Conservation (phyloP, 2,113 vertebrate species). For the Pungitius pungitius region DNA sequence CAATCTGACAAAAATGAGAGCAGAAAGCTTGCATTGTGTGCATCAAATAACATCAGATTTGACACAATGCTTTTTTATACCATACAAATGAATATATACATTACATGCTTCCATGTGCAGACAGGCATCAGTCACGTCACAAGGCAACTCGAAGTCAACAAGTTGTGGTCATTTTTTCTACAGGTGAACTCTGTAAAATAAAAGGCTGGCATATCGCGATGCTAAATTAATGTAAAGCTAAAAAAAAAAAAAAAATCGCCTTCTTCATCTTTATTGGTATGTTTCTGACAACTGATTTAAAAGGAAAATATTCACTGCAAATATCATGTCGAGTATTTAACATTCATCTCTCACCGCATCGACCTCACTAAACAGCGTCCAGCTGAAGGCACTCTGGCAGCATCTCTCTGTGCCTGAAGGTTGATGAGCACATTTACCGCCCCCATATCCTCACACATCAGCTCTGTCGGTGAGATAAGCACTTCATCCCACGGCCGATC, state of each 20-base stretch:
- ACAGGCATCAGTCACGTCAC: not conserved
- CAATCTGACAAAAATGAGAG: not conserved
- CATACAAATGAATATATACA: not conserved
- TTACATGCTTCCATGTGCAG: not conserved
- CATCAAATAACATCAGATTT: not conserved
- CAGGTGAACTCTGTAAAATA: not conserved
- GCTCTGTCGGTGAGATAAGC: conserved; percentile 53
- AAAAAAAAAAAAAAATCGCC: not conserved
- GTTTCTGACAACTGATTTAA: not conserved
- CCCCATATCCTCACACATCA: conserved; percentile 49
- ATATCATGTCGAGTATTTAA: conserved; percentile 22
- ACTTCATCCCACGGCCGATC: conserved; percentile 36
- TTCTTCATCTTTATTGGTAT: conserved; percentile 3
- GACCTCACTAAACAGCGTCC: conserved; percentile 7
- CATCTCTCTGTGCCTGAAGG: conserved; percentile 38
- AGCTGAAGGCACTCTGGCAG: conserved; percentile 37
- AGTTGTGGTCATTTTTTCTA: not conserved
- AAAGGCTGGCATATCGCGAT: not conserved
- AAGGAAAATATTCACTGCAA: conserved; percentile 11
- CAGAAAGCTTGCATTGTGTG: not conserved
- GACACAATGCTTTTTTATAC: not conserved
- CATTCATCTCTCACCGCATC: conserved; percentile 9
- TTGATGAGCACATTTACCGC: conserved; percentile 43
- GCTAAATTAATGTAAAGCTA: not conserved
- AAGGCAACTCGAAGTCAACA: not conserved